Evolutionary conservation across 2,888 invertebrate genomes (phyloP), one percentile per base, ranked within the genome.

Genomic region (Hipparchia semele): DNA sequence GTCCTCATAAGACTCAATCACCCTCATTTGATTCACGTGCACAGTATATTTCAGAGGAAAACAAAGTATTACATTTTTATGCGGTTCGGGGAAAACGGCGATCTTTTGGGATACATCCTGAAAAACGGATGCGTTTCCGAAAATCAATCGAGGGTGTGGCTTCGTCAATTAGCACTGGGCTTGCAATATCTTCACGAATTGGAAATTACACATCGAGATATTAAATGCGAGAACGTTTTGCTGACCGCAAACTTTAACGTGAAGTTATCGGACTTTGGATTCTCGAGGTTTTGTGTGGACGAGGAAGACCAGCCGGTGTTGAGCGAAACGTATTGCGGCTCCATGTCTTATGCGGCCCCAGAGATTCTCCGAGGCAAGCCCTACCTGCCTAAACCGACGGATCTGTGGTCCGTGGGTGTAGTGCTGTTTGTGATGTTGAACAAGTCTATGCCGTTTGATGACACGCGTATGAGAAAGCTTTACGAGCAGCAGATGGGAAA

Each of bases 271-370:
- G 98, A 98, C 90, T 98, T 97, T 84, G 98, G 98, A 2, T 98
- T 98, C 83, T 95, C 97, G 0, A 94, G 94, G 58, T 84, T 88
- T 66, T 90, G 91, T 71, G 80, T 94, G 6, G 89, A 94, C 74
- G 87, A 89, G 1, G 81, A 85, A 10, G 87, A 89, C 49, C 82
- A 87, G 72, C 86, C 90, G 8, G 82, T 96, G 39, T 84, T 96
- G 61, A 97, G 97, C 80, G 95, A 96, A 79, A 98, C 98, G 0
- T 98, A 96, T 83, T 98, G 98, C 83, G 98, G 98, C 6, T 97
- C 97, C 8, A 94, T 98, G 81, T 97, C 97, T 1, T 98, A 98
- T 85, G 98, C 97, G 0, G 97, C 98, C 0, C 98, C 98, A 0
- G 98, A 98, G 90, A 96, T 98, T 71, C 91, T 98, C 6, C 95